A percentile compares a stretch with the other conserved stretches of the same genome.
These are phyloP conservation scores for Synchiropus splendidus DNA, from an alignment of 2,113 vertebrate species.

Conservation along the genomic window DNA sequence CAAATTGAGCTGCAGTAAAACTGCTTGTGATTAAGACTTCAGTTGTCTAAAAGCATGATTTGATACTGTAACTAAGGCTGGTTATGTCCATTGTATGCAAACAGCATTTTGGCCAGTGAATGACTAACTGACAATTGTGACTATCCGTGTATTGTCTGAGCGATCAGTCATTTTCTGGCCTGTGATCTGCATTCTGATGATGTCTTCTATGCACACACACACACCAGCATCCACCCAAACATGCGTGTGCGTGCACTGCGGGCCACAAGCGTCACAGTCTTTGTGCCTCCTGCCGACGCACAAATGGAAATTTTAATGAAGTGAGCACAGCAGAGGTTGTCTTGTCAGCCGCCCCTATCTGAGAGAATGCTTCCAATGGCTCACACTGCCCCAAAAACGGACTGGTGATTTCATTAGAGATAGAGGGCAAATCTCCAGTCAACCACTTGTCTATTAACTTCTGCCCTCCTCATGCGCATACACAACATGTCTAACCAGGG, in stretches of 20 bases:
- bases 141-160: no score
- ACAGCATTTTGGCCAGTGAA: no score
- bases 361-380: conserved; percentile 20
- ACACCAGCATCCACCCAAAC: conserved; percentile 1
- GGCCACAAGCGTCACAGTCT: conserved; percentile 20
- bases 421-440: conserved; percentile 10
- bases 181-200: no score
- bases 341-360: conserved; percentile 6
- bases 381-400: conserved; percentile 19
- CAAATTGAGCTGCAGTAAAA: no score
- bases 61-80: no score
- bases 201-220: conserved; percentile 5
- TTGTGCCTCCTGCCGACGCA: conserved; percentile 37
- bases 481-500: background rate
- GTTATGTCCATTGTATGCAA: no score
- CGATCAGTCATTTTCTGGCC: no score
- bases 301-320: conserved; percentile 58
- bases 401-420: conserved; percentile 39
- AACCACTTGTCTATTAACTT: conserved; percentile 6
- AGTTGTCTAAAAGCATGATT: no score
- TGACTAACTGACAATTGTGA: no score
- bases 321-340: conserved; percentile 25
- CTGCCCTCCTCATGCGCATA: background rate
- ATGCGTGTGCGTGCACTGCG: conserved; percentile 5
- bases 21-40: no score